These are phyloP conservation scores for Tachina lurida DNA, from an alignment of 2,888 invertebrate genomes.

Conservation along the genomic window DNA sequence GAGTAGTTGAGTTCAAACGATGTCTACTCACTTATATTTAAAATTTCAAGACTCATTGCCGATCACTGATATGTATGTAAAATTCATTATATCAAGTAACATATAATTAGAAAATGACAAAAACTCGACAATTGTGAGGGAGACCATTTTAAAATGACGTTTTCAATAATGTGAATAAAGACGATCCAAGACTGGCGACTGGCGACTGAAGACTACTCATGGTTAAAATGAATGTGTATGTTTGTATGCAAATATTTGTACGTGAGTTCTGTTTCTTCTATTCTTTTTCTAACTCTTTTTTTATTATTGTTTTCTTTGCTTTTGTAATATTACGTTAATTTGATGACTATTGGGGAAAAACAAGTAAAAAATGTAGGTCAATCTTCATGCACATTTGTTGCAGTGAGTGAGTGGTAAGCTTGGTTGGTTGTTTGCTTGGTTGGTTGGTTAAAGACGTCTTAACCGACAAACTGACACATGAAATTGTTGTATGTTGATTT, in stretches of 20 bases:
- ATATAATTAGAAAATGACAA: constrained; percentile 49
- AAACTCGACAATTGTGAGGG: constrained; percentile 31
- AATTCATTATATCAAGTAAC: constrained; percentile 40
- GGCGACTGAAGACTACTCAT: background rate
- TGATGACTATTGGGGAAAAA: constrained; percentile 46
- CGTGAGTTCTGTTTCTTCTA: constrained; percentile 46
- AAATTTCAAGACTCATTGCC: too few relatives aligned
- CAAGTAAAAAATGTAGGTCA: constrained; percentile 64
- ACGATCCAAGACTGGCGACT: constrained; percentile 34
- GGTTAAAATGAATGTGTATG: constrained; percentile 19
- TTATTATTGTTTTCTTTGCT: constrained; percentile 33
- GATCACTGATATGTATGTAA: too few relatives aligned
- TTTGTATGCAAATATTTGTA: constrained; percentile 36
- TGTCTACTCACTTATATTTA: too few relatives aligned
- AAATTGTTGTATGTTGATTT: constrained; percentile 47
- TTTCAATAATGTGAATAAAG: constrained; percentile 38
- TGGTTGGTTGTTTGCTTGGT: constrained; percentile 10
- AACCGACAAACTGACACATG: constrained; percentile 25
- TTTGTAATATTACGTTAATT: constrained; percentile 64
- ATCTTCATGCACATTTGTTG: constrained; percentile 58
- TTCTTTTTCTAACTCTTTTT: constrained; percentile 12
- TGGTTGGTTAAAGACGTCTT: constrained; percentile 7
- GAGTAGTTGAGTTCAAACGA: too few relatives aligned
- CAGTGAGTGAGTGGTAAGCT: constrained; percentile 29
- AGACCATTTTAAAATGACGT: constrained; percentile 54